Conservation (phyloP, 1,140 invertebrate species). For the Babylonia areolata region DNA sequence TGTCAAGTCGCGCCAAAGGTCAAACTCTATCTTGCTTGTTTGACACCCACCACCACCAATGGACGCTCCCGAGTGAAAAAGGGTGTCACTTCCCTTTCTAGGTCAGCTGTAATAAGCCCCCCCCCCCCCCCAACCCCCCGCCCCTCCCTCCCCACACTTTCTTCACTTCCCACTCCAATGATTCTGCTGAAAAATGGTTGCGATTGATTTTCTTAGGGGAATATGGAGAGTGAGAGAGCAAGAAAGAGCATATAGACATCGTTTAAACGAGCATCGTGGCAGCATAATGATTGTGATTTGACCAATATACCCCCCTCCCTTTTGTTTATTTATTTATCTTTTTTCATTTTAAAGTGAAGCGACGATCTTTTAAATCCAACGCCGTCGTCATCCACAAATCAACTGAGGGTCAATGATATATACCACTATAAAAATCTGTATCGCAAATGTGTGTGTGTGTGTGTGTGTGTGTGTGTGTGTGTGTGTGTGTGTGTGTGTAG, state of each 20-base stretch:
- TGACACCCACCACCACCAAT: not conserved
- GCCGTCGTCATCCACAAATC: too few species aligned
- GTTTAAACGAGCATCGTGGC: too few species aligned
- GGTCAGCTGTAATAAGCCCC: not conserved
- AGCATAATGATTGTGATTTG: too few species aligned
- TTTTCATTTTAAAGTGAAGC: too few species aligned
- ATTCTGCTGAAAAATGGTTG: not conserved
- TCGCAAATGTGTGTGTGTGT: not conserved
- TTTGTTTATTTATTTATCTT: too few species aligned
- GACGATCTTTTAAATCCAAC: too few species aligned
- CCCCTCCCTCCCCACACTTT: not conserved
- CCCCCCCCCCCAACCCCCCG: not conserved
- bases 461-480: not conserved
- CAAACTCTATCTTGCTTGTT: not conserved
- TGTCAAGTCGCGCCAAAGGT: not conserved
- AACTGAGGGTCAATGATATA: too few species aligned
- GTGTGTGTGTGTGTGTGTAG: not conserved
- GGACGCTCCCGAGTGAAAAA: constrained; percentile 18
- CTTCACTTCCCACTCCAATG: not conserved
- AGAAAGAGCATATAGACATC: too few species aligned
- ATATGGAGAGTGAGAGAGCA: too few species aligned
- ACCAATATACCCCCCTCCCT: too few species aligned
- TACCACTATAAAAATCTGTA: too few species aligned
- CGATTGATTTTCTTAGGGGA: too few species aligned
- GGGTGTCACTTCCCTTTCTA: not conserved